Base-by-base conservation (phyloP, 2,797 vertebrate species). In the Paramormyrops hopkinsi region DNA sequence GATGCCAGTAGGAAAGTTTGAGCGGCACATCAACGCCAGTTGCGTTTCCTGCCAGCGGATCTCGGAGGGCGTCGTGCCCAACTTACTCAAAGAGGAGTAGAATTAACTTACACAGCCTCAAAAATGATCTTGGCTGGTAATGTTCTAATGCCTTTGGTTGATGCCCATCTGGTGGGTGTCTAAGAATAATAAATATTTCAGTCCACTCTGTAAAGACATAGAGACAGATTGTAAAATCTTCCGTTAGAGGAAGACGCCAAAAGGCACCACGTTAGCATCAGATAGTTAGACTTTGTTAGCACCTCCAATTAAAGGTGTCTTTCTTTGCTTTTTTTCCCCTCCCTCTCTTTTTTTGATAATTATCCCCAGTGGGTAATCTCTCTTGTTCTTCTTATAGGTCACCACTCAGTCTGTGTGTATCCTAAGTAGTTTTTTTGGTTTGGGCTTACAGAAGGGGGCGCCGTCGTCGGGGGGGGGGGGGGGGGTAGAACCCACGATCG, bases 1-100 rank as follows among this genome's bases (percentile, higher is more conserved):
- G 89, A 90, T 88, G 89, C 82, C 89, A 90, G 86, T 62, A 51
- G 87, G 25, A 88, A 90, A 62, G 33, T 65, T 85, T 82, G 12
- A 65, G 83, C 25, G 6, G 73, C n/a, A 51, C 41, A 8, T 51
- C 2, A 4, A 12, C 4, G 41, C 2, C 37, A 76, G 69, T 17
- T 48, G 5, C 11, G 3, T 56, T 59, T 87, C n/a, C 33, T 59
- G 51, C 51, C 46, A 17, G 12, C 0, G 33, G 33, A 59, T 48
- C 29, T 56, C 4, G 12, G 85, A 56, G 51, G 41, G 25, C 51
- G 6, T 33, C 1, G 33, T 56, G 53, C 51, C 85, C 51, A 56
- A 59, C 29, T 59, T 54, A 59, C 29, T 82, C 25, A 65, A 53
- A 19, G 86, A 29, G 29, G n/a, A 87, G 69, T 5, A n/a, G 41